Evolutionary conservation across 2,113 vertebrate genomes (phyloP).

Genomic region (Macaca mulatta): DNA sequence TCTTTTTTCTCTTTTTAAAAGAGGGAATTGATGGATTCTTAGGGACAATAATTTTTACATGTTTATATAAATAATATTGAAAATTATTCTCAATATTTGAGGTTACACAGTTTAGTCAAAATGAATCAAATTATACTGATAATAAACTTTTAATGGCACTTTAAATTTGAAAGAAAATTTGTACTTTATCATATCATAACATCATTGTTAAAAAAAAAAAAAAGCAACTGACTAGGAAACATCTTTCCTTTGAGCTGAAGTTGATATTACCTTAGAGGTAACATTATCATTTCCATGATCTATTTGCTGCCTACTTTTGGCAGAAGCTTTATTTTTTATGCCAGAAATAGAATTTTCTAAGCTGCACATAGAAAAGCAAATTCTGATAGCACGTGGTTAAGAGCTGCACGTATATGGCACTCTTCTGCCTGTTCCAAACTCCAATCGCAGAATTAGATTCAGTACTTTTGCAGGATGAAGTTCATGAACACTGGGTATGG

Average conservation of each 20-base stretch:
- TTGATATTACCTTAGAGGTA: not conserved
- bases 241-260: not conserved
- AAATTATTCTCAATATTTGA: not conserved
- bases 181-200: not conserved
- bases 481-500: not conserved
- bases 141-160: not conserved
- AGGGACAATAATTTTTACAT: not conserved
- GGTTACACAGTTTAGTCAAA: not conserved
- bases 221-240: not conserved
- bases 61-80: not conserved
- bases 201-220: not conserved
- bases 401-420: not conserved
- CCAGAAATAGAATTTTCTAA: not conserved
- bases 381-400: not conserved
- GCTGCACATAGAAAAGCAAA: not conserved
- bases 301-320: not conserved
- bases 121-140: not conserved
- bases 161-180: not conserved
- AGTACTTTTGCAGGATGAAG: not conserved
- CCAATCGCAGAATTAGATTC: too few species aligned
- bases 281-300: not conserved
- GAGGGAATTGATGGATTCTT: not conserved
- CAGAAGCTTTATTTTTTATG: not conserved
- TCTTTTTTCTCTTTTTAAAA: not conserved
- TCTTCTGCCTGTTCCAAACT: not conserved